Base-by-base conservation (phyloP, 1,140 invertebrate species). In the Brachystomella parvula region DNA sequence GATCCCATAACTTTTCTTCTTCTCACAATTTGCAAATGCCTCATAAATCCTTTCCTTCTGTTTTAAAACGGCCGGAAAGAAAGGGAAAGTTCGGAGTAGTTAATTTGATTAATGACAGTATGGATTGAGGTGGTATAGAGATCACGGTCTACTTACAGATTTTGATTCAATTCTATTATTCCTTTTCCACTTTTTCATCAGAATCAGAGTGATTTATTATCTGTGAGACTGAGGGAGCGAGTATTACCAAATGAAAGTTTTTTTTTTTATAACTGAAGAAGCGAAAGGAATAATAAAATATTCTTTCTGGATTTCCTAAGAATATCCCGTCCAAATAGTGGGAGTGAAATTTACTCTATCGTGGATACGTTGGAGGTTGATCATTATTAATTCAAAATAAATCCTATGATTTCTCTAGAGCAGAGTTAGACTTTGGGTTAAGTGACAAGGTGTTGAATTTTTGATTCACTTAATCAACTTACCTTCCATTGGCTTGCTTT, bases 371-470 rank as follows among this genome's bases (percentile, higher is more conserved):
- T n/a, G n/a, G n/a, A n/a, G n/a, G n/a, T n/a, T n/a, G n/a, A n/a
- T 53, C 49, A 53, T 53, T 53, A 53, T 53, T 53, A 53, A 53
- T 53, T 53, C 49, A 53, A 53, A 15, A 15, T 53, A 53, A 53
- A 15, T 53, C 24, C 21, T 26, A 53, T 53, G 49, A 53, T 53
- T 53, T 53, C 49, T 53, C 24, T 39, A 19, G 35, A 39, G 49
- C 49, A 39, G 19, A 39, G 35, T 9, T 9, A 39, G 19, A 39
- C 19, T 39, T 39, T 39, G 35, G 35, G 6, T 9, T 19, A 39
- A 39, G 35, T 6, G 35, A 39, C 35, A 39, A 39, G 35, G 19
- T 9, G 19, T 9, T 39, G 19, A 39, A 39, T 9, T 19, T 9
- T 19, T 39, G 6, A 19, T 9, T 19, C 35, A 39, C 35, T 39